These are phyloP conservation scores for Platycheirus rosarum DNA, from an alignment of 2,888 invertebrate species.

Conservation along the genomic window DNA sequence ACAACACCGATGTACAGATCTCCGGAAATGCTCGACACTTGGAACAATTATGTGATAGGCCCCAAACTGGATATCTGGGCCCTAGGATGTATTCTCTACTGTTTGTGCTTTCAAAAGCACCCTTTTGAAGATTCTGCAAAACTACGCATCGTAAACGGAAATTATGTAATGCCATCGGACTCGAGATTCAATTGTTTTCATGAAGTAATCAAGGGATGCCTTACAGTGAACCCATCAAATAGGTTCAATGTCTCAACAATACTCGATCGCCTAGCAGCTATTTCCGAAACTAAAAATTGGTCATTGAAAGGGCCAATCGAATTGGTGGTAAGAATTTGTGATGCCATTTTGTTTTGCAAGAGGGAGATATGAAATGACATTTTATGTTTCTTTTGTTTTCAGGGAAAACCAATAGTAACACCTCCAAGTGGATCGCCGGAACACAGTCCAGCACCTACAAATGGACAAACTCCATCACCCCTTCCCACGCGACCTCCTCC, in stretches of 20 bases:
- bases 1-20: slow-evolving; percentile 98
- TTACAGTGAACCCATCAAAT: slow-evolving; percentile 91
- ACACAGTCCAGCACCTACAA: slow-evolving; percentile 70
- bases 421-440: slow-evolving; percentile 76
- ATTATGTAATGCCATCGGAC: slow-evolving; percentile 93
- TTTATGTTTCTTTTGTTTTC: not conserved
- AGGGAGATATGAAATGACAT: not conserved
- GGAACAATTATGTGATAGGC: slow-evolving; percentile 97
- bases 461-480: slow-evolving; percentile 33
- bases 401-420: slow-evolving; percentile 80
- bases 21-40: slow-evolving; percentile 99
- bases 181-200: slow-evolving; percentile 92
- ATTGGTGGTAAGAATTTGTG: slow-evolving; percentile 73
- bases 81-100: slow-evolving; percentile 96
- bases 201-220: slow-evolving; percentile 93
- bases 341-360: not conserved
- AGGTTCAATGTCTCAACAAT: slow-evolving; percentile 91
- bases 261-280: slow-evolving; percentile 92
- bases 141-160: slow-evolving; percentile 97
- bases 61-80: slow-evolving; percentile 98
- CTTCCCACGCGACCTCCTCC: slow-evolving; percentile 71
- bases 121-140: slow-evolving; percentile 99
- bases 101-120: slow-evolving; percentile 95
- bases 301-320: slow-evolving; percentile 90
- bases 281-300: slow-evolving; percentile 93